A percentile compares a stretch with the other conserved stretches of the same genome.
Evolutionary conservation across 1,140 invertebrate species (phyloP).

Genomic region (Pollicipes pollicipes): DNA sequence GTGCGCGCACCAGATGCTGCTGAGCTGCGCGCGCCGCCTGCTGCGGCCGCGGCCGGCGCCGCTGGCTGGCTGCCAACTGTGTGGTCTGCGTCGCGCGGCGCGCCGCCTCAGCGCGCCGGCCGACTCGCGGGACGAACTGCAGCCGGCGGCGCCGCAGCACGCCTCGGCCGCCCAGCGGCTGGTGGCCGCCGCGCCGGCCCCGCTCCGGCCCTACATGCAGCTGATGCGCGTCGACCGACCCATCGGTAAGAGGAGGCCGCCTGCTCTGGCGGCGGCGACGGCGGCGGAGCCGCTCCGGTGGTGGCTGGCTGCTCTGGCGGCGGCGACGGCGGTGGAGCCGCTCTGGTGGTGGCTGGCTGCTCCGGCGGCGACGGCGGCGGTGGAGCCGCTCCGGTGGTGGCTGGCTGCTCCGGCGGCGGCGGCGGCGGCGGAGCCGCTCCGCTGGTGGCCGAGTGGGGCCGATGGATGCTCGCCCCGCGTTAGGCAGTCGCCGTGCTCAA

Average conservation of each 20-base stretch:
- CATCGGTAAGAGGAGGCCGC: conserved; percentile 47
- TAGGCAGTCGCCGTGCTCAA: no score
- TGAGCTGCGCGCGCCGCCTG: background rate
- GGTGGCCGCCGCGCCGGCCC: conserved; percentile 35
- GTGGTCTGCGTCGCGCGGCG: no score
- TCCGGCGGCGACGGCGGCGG: no score
- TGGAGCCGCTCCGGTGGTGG: no score
- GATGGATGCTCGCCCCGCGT: no score
- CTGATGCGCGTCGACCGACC: conserved; percentile 82
- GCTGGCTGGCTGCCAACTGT: background rate
- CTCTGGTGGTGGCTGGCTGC: no score
- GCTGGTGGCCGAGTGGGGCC: no score
- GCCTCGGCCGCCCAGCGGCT: conserved; percentile 21
- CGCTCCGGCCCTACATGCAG: conserved; percentile 60
- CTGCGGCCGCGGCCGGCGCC: background rate
- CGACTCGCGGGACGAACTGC: background rate
- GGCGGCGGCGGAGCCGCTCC: no score
- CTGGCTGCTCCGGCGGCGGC: no score
- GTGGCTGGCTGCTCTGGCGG: no score
- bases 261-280: background rate
- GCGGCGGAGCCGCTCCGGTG: no score
- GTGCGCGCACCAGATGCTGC: background rate
- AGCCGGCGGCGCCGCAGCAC: background rate
- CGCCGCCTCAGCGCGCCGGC: background rate
- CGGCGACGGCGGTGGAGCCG: no score